These are phyloP conservation scores for Apodemus agrarius DNA, from an alignment of 2,797 vertebrate species.

Conservation along the genomic window DNA sequence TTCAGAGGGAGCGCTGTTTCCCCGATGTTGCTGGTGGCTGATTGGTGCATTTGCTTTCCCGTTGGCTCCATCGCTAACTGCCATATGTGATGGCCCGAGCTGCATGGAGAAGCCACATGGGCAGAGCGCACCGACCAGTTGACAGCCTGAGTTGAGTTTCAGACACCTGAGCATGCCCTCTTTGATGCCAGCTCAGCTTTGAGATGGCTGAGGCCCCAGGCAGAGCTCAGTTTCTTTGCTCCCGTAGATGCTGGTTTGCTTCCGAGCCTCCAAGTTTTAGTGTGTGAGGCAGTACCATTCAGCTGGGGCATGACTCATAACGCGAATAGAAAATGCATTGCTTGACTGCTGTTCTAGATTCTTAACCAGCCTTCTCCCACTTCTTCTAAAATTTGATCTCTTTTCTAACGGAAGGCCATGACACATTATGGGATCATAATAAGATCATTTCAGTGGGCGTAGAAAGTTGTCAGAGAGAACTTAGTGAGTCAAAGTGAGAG, in stretches of 20 bases:
- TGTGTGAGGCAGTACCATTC: background rate
- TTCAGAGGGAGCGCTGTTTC: background rate
- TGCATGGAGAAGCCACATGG: background rate
- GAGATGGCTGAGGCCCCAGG: background rate
- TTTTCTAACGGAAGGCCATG: constrained; percentile 38
- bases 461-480: background rate
- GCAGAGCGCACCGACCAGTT: fast-evolving
- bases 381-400: constrained; percentile 7
- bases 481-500: background rate
- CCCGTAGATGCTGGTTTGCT: background rate
- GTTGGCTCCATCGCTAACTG: background rate
- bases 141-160: fast-evolving
- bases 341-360: background rate
- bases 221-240: background rate
- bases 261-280: background rate
- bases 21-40: background rate
- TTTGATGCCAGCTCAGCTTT: background rate
- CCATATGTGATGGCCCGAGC: background rate
- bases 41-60: background rate
- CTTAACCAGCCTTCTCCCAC: background rate
- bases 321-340: background rate
- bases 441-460: constrained; percentile 3
- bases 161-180: fast-evolving
- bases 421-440: constrained; percentile 26
- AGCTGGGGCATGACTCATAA: background rate